Conservation (phyloP, 2,888 invertebrate species). For the Eupelmus urozonus region DNA sequence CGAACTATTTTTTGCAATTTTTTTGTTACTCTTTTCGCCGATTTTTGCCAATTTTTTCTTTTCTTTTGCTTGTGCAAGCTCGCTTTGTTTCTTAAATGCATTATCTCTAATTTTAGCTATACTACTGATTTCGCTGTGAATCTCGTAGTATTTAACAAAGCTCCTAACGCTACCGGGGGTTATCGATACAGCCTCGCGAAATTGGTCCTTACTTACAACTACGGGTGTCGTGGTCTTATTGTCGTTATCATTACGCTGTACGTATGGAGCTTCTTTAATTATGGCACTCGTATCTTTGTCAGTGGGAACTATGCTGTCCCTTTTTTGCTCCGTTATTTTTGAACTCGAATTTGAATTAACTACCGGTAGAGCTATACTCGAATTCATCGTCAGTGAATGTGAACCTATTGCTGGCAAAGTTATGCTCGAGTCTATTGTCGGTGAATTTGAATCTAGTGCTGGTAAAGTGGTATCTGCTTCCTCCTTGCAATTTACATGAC, state of each 20-base stretch:
- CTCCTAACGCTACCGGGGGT: slow-evolving; percentile 74
- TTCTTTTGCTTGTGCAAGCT: slow-evolving; percentile 6
- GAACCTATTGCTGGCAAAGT: too few species aligned
- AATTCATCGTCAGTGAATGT: neutral
- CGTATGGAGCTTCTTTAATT: slow-evolving; percentile 66
- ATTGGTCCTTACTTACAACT: slow-evolving; percentile 74
- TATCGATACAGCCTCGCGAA: slow-evolving; percentile 69
- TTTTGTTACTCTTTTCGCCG: slow-evolving; percentile 6
- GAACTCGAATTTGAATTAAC: slow-evolving; percentile 3
- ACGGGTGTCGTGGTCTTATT: slow-evolving; percentile 74
- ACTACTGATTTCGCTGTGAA: slow-evolving; percentile 66
- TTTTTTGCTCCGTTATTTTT: neutral
- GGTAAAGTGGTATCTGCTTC: neutral
- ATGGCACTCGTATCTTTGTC: slow-evolving; percentile 70
- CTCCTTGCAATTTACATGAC: neutral
- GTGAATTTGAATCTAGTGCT: neutral
- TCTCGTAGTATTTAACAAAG: slow-evolving; percentile 74
- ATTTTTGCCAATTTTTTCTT: slow-evolving; percentile 9
- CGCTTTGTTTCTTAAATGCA: slow-evolving; percentile 59
- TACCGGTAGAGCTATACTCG: neutral
- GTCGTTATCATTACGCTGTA: slow-evolving; percentile 72
- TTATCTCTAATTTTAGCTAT: slow-evolving; percentile 68
- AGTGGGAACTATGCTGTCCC: neutral
- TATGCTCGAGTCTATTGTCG: neutral
- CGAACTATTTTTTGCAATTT: slow-evolving; percentile 3